Evolutionary conservation across 2,888 invertebrate species (phyloP), one percentile per base, ranked within the genome.

Genomic region (Matsumyia berberina): DNA sequence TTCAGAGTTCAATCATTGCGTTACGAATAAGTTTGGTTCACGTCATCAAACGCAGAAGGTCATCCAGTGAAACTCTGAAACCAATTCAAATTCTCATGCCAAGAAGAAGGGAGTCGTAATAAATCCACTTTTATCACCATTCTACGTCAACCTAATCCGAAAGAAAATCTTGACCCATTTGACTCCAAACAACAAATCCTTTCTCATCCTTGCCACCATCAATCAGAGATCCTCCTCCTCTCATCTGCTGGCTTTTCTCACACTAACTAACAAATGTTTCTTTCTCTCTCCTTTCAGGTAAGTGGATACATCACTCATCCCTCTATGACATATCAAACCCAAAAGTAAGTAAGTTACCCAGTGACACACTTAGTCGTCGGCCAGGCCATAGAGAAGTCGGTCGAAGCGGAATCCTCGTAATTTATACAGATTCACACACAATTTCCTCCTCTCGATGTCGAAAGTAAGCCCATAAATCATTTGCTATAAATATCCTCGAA

Each of bases 401-500:
- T 24, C 2, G 6, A 49, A 62, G 44, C 57, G 35, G 46, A 24
- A 42, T 73, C 17, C 51, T 70, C 7, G 51, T 58, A 55, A 79
- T 79, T 79, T 79, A 79, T 42, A 58, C 57, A 58, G 53, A 69
- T 70, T 77, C 49, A 66, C 57, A 70, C 57, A 82, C 58, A 77
- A 67, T 77, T 70, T 77, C 64, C 57, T 58, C 62, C 51, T 55
- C 62, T 55, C 33, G 49, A 58, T 39, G 57, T 46, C 42, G 67
- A 57, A 67, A 53, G 46, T 62, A 62, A 78, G 17, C 49, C 39
- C 67, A 83, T 83, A 78, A 78, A 78, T 83, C 67, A 83, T 67
- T 83, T 66, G 67, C 83, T 78, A 78, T 67, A 83, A 78, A 83
- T 83, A 78, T 57, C 42, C 24, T 15, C n/a, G n/a, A 17, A 24